Evolutionary conservation across 2,888 invertebrate species (phyloP), one percentile per base, ranked within the genome.

Genomic region (Argynnis bischoffii): DNA sequence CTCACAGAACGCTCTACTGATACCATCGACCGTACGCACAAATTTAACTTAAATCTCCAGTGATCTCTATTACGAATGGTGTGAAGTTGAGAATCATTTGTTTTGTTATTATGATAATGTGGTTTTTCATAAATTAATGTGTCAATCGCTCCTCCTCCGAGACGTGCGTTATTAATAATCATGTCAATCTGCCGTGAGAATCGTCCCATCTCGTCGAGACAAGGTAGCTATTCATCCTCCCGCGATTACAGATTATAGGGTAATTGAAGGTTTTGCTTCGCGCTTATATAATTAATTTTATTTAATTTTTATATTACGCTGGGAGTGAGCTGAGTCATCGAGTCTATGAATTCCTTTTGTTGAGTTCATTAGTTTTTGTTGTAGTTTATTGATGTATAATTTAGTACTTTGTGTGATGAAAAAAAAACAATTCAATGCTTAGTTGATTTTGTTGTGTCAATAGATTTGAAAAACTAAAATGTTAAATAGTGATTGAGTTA

Each of bases 171-270:
- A 89, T 89, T 89, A 90, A 89, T 90, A 90, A 90, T 87, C 86
- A 85, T 88, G 90, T 90, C 90, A 89, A 87, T 88, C 82, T 76
- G 70, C 83, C 91, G 90, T 92, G 91, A 91, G 91, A 92, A 90
- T 87, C 86, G 65, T 65, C 69, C 50, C 69, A 61, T 70, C 66
- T 63, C 88, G 85, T 86, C 81, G 82, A 82, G 81, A 80, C 78
- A 75, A 76, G 78, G 85, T 83, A 86, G 87, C 86, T 88, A 87
- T 88, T 89, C 89, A 89, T 90, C 87, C 88, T 78, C 81, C 77
- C 69, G 79, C 81, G 80, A 85, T 82, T 84, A 84, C 86, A 84
- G 82, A 83, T 89, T 88, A 90, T 89, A 88, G 81, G 81, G 88
- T 90, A 90, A 90, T 90, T 85, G 84, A 79, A 75, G 81, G 86